Conservation (phyloP, 2,113 vertebrate genomes). For the Dicentrarchus labrax region DNA sequence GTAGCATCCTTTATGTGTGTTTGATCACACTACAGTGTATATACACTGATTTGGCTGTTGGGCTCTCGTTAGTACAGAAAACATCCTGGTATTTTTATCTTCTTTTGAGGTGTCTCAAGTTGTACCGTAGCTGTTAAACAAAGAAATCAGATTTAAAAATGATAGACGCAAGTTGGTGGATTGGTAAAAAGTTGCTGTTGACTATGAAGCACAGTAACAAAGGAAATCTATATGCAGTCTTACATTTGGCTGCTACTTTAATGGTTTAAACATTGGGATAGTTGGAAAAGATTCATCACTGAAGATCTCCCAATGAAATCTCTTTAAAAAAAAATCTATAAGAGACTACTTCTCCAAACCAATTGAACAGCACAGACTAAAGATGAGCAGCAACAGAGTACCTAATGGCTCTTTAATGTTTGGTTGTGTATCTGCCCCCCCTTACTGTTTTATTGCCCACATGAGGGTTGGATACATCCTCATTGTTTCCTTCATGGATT, state of each 20-base stretch:
- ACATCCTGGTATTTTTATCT: not conserved
- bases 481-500: slow-evolving; percentile 14
- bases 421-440: not conserved
- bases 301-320: not conserved
- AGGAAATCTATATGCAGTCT: not conserved
- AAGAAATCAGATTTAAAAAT: not conserved
- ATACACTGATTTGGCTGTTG: not conserved
- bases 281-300: not conserved
- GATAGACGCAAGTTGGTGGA: not conserved
- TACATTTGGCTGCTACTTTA: not conserved
- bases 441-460: not conserved
- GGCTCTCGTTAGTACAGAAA: not conserved
- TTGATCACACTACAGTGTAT: not conserved
- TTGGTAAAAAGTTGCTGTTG: not conserved
- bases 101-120: not conserved
- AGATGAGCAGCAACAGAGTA: not conserved
- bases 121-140: not conserved
- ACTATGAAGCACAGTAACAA: not conserved
- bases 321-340: too few relatives aligned
- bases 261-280: not conserved
- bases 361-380: not conserved
- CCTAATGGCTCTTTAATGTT: not conserved
- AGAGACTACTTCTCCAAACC: not conserved
- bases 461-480: not conserved
- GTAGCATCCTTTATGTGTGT: not conserved